Conservation (phyloP, 2,888 invertebrate species). For the Pollenia angustigena region DNA sequence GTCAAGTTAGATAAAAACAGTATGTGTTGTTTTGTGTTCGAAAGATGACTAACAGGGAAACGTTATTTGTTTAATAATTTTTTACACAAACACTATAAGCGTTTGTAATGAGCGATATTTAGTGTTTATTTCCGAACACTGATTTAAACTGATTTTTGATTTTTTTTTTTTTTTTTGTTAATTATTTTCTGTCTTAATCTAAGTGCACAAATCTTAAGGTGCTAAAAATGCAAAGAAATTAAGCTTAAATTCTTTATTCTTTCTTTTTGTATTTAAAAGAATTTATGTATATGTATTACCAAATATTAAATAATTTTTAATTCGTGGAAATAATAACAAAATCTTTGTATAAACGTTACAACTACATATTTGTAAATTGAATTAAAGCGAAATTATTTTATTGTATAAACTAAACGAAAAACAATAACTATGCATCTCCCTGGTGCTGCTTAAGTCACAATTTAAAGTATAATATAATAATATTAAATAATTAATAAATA, state of each 20-base stretch:
- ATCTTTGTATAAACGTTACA: neutral
- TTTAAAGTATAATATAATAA: constrained; percentile 5
- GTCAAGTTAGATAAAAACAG: too few species aligned
- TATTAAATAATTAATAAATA: constrained; percentile 10
- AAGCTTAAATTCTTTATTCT: neutral
- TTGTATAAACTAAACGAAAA: neutral
- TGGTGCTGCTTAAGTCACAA: constrained; percentile 32
- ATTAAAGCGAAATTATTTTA: constrained; percentile 12
- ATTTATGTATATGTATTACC: neutral
- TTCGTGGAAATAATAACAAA: neutral
- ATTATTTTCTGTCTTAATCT: neutral
- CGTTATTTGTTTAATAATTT: too few species aligned
- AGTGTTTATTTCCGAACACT: too few species aligned
- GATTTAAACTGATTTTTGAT: constrained; percentile 6
- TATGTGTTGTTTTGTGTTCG: too few species aligned
- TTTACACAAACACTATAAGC: too few species aligned
- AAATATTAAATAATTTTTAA: neutral
- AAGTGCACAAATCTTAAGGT: constrained; percentile 54
- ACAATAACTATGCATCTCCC: constrained; percentile 8
- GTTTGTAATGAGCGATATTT: too few species aligned
- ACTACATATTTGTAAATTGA: constrained; percentile 5
- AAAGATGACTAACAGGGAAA: too few species aligned
- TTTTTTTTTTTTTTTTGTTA: neutral
- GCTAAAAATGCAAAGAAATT: constrained; percentile 35
- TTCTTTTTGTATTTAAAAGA: neutral